Base-by-base conservation (phyloP, 2,888 invertebrate species). In the Nymphalis polychloros region DNA sequence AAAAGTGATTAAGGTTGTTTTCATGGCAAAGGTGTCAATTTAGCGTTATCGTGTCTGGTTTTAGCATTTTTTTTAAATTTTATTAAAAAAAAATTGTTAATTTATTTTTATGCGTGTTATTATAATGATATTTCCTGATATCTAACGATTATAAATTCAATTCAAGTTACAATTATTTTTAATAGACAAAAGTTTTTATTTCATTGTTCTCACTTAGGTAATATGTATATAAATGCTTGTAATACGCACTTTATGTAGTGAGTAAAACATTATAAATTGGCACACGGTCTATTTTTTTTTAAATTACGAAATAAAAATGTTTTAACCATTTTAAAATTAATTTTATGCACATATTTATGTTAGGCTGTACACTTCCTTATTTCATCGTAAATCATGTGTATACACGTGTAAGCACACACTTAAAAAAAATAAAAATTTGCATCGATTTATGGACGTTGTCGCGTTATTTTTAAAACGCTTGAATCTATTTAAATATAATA, bases 1-100 rank as follows among this genome's bases (percentile, higher is more conserved):
- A 85, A 75, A 75, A 73, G 69, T 75, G 71, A 77, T 77, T 76
- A 75, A 72, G 48, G 20, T 52, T 41, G 1, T 23, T 52, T 23
- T 52, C 23, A 23, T 52, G 23, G 52, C 6, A 16, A 20, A 52
- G 52, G 52, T 10, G 10, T 27, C 23, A 19, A 10, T 52, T 52
- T 23, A 23, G 5, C 20, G 20, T 23, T 52, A 1, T 52, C 52
- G 3, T 52, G 13, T 13, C 8, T 52, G 23, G 3, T 8, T 52
- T 13, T 52, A 16, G 52, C 20, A 52, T 52, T 52, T 23, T 20
- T 52, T 52, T 23, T 13, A 1, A 52, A 23, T 23, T 5, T 20
- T 5, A 17, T 23, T 17, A 10, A n/a, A n/a, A n/a, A n/a, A n/a
- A n/a, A n/a, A n/a, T n/a, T n/a, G 13, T 16, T 27, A 0, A 4